Evolutionary conservation across 2,888 invertebrate genomes (phyloP), one percentile per base, ranked within the genome.

Genomic region (Coleophora deauratella): DNA sequence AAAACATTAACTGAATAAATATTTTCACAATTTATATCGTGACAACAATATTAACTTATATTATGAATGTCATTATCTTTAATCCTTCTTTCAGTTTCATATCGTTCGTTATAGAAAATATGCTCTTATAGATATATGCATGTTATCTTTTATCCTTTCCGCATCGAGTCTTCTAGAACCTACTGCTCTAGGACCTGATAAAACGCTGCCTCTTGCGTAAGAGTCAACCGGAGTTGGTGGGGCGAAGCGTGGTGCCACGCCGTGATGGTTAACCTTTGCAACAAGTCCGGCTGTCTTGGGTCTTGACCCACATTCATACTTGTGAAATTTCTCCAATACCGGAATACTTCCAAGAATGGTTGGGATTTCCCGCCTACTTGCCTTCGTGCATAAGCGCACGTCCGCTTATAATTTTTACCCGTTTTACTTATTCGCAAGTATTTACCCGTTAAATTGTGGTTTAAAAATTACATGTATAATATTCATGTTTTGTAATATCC

Each of bases 211-310:
- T 66, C 61, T 82, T 81, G 80, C 75, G 79, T 73, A 82, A 82
- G 61, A 59, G 56, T 59, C 49, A 78, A 77, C 81, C 79, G 79
- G 81, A 77, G 72, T 72, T 63, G 62, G 54, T 10, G 51, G 49
- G 62, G 54, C 60, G 60, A 49, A 59, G 64, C 61, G 57, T 54
- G 59, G 59, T 60, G 59, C 63, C 62, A 56, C 59, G 62, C 57
- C 64, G 66, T 57, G 67, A 53, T 64, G 71, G 69, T 36, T 76
- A 82, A 82, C 84, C 84, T 84, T 81, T 82, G 67, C 72, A 77
- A 78, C 76, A 74, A 78, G 76, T 82, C 84, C 84, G 84, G 78
- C 78, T 74, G 77, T 66, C 82, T 79, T 80, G 85, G 82, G 77
- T 66, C 82, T 79, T 80, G 85, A 84, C 85, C 85, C 59, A 85